A percentile compares a stretch with the other conserved stretches of the same genome.
Conservation (phyloP, 2,113 vertebrate species). For the Chaenogobius annularis region DNA sequence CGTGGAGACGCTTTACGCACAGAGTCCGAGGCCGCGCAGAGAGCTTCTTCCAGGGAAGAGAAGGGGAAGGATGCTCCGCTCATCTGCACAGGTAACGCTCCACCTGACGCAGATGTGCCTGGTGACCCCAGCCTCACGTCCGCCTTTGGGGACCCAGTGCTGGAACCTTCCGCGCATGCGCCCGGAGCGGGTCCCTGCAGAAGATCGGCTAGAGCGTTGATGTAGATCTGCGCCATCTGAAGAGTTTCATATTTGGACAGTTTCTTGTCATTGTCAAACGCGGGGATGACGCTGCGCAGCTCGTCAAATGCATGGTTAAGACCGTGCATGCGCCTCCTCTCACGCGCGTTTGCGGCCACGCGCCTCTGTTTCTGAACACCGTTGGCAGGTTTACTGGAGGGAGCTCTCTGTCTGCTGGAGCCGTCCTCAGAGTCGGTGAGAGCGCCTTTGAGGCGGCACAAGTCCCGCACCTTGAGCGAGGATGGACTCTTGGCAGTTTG, state of each 20-base stretch:
- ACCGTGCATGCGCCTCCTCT: constrained; percentile 92
- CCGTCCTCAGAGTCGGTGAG: constrained; percentile 54
- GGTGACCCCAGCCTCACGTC: constrained; percentile 50
- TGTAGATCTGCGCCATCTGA: constrained; percentile 98
- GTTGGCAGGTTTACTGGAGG: constrained; percentile 74
- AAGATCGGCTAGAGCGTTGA: constrained; percentile 91
- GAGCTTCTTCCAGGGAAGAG: constrained; percentile 76
- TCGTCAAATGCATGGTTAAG: constrained; percentile 96
- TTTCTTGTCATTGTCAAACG: constrained; percentile 96
- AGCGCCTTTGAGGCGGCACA: constrained; percentile 75
- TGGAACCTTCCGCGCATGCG: constrained; percentile 8
- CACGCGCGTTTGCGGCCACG: constrained; percentile 90
- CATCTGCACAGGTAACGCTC: constrained; percentile 78
- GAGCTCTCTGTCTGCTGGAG: constrained; percentile 68
- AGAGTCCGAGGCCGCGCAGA: constrained; percentile 41
- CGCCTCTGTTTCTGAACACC: constrained; percentile 88
- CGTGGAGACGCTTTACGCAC: constrained; percentile 86
- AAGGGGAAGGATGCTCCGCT: constrained; percentile 81
- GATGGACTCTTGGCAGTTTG: constrained; percentile 68
- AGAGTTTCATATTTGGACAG: constrained; percentile 97
- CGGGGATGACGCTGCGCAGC: constrained; percentile 94
- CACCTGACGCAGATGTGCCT: constrained; percentile 19
- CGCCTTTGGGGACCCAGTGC: constrained; percentile 60
- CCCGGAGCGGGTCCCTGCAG: constrained; percentile 74
- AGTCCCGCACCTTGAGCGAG: constrained; percentile 73